Evolutionary conservation across 1,140 invertebrate genomes (phyloP), one percentile per base, ranked within the genome.

Genomic region (Oncopodura yosiiana): DNA sequence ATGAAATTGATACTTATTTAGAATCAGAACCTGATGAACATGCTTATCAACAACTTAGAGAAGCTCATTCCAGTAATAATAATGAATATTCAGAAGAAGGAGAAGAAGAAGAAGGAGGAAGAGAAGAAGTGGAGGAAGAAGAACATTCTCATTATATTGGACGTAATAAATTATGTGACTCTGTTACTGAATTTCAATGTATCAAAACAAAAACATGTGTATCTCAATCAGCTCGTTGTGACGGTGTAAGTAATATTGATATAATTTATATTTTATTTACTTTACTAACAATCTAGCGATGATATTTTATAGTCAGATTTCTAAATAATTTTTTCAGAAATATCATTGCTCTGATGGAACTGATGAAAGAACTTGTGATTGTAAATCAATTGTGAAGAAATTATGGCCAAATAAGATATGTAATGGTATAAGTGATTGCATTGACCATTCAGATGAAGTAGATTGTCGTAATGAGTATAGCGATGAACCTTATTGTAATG

Each of bases 291-390:
- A n/a, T n/a, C n/a, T n/a, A n/a, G n/a, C n/a, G n/a, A n/a, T n/a
- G n/a, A n/a, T n/a, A n/a, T n/a, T n/a, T n/a, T n/a, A n/a, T n/a
- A n/a, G n/a, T n/a, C n/a, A n/a, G n/a, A n/a, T n/a, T n/a, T n/a
- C n/a, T n/a, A n/a, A n/a, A n/a, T n/a, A n/a, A n/a, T n/a, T n/a
- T n/a, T n/a, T n/a, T n/a, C n/a, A n/a, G n/a, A 74, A 78, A 48
- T 66, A 77, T 3, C 84, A 92, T 66, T 91, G 87, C 65, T 67
- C 70, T 21, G 86, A 90, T 71, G 66, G 73, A 21, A 78, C 78
- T 21, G 88, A 91, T 69, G 87, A 91, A 70, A 68, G 75, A 44
- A 69, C 80, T 64, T 91, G 84, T 66, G 71, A 65, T 65, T 52
- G 61, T 56, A 50, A 23, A 23, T 2, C 24, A 27, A 21, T 26